phyloP scores from a whole-genome alignment of 2,797 vertebrate genomes.

The Bovichtus variegatus region DNA sequence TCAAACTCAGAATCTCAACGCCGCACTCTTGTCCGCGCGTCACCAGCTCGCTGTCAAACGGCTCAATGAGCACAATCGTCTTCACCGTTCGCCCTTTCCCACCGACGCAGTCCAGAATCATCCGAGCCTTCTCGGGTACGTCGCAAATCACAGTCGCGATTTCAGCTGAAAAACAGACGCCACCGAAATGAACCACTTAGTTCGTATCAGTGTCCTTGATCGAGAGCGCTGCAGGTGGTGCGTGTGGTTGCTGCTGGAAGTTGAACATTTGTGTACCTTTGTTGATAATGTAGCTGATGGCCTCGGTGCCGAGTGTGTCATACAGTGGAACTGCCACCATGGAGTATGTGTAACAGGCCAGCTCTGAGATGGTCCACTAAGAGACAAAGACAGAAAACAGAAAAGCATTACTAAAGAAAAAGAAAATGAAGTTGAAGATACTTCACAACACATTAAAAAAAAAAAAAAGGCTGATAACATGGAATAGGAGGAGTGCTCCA shows the following conservation, averaged over 20 bases:
- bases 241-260: background rate
- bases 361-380: constrained; percentile 95
- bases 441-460: background rate
- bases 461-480: background rate
- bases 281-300: constrained; percentile 91
- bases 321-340: constrained; percentile 94
- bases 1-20: constrained; percentile 89
- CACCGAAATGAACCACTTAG: background rate
- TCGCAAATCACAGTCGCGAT: constrained; percentile 94
- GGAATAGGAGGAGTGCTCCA: background rate
- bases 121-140: constrained; percentile 88
- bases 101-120: constrained; percentile 86
- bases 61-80: constrained; percentile 91
- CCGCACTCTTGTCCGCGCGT: constrained; percentile 86
- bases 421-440: background rate
- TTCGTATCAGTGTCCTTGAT: background rate
- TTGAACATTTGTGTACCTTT: constrained; percentile 84
- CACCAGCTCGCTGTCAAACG: constrained; percentile 87
- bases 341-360: constrained; percentile 95
- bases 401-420: background rate
- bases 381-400: constrained; percentile 26
- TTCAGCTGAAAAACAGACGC: constrained; percentile 79
- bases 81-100: constrained; percentile 85
- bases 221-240: background rate
- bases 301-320: constrained; percentile 93